These are phyloP conservation scores for Pyralis farinalis DNA, from an alignment of 2,888 invertebrate species.

Conservation along the genomic window DNA sequence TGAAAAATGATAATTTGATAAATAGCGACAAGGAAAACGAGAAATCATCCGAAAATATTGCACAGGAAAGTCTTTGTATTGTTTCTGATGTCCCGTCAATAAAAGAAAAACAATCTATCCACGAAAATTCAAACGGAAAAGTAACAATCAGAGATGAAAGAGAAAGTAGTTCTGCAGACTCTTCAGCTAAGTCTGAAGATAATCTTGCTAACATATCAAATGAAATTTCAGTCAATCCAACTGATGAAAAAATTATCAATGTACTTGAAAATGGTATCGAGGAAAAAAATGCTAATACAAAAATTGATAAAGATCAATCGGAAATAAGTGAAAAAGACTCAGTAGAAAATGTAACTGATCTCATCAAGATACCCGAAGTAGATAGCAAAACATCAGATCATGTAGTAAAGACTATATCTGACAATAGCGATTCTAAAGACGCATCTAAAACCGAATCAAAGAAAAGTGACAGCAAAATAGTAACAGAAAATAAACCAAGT, in stretches of 20 bases:
- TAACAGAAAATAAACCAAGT: slow-evolving; percentile 36
- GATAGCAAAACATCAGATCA: slow-evolving; percentile 16
- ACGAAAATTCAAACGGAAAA: neutral
- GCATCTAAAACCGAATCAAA: slow-evolving; percentile 21
- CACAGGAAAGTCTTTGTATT: slow-evolving; percentile 6
- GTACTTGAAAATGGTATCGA: slow-evolving; percentile 4
- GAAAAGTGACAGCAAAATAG: slow-evolving; percentile 31
- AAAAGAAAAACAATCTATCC: slow-evolving; percentile 11
- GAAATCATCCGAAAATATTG: slow-evolving; percentile 1
- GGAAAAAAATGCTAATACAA: neutral
- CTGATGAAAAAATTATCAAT: slow-evolving; percentile 24
- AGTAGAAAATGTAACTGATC: slow-evolving; percentile 7
- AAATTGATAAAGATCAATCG: neutral
- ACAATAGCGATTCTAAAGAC: slow-evolving; percentile 19
- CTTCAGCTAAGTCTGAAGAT: slow-evolving; percentile 59
- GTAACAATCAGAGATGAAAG: slow-evolving; percentile 23
- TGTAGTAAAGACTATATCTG: slow-evolving; percentile 11
- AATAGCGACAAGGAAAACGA: slow-evolving; percentile 48
- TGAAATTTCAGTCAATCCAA: slow-evolving; percentile 49
- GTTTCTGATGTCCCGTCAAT: slow-evolving; percentile 8
- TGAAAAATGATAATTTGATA: slow-evolving; percentile 56
- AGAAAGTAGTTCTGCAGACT: slow-evolving; percentile 34
- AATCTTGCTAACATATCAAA: slow-evolving; percentile 62
- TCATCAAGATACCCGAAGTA: slow-evolving; percentile 21
- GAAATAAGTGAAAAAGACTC: neutral